Evolutionary conservation across 2,113 vertebrate genomes (phyloP), one percentile per base, ranked within the genome.

Genomic region (Ammospiza caudacuta): DNA sequence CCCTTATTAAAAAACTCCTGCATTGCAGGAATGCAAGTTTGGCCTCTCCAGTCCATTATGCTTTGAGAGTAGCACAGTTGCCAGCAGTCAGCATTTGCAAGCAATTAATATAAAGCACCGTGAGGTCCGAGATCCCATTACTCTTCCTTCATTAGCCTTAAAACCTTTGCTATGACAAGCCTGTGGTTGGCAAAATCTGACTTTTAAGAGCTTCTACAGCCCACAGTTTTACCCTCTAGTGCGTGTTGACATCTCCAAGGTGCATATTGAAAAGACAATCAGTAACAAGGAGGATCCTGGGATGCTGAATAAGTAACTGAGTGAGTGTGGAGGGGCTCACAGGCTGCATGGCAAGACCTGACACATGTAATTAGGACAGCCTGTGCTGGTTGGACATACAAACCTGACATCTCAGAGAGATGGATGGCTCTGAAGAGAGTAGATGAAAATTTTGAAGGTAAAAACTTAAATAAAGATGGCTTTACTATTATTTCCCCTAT

Each of bases 11-110:
- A 90, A 92, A 88, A 46, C 11, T 41, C 79, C 88, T 62, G 75
- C n/a, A 75, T 5, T 86, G 90, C 80, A 93, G 61, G 72, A 96
- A 94, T 5, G 44, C 31, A 90, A 75, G 57, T 72, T 88, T 95
- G 90, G 88, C 85, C 83, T 92, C 92, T 51, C 69, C 69, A 78
- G 54, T 75, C 69, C 93, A 95, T 95, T 95, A 89, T 72, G 58
- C 80, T 79, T 29, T n/a, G n/a, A 61, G 47, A 43, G 43, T 64
- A 39, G 80, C 93, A 72, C 3, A 77, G 49, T 39, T 96, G 94
- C 90, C 95, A 96, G 76, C 64, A 92, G 90, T 82, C 90, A 96
- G 95, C 86, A 95, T 90, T 96, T 91, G 90, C 9, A 16, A 96
- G 88, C 83, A 95, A 95, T 96, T 96, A 95, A 93, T 82, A 92